These are phyloP conservation scores for Anas platyrhynchos DNA, from an alignment of 2,113 vertebrate species.

Conservation along the genomic window DNA sequence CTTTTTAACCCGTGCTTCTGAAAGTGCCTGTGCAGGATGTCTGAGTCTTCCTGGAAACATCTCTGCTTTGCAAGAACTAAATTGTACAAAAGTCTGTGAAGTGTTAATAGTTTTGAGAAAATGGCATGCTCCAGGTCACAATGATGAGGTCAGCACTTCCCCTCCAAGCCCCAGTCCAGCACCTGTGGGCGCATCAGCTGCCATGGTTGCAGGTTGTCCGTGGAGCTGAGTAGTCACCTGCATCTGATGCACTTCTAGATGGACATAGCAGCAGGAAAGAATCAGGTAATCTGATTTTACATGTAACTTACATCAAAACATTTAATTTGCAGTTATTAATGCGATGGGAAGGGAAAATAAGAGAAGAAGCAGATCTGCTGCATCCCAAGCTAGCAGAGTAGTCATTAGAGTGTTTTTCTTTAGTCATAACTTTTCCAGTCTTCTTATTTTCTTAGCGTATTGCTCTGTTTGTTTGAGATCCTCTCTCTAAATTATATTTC, in stretches of 20 bases:
- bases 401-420: not conserved
- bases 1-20: accelerated
- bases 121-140: accelerated
- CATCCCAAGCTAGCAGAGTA: not conserved
- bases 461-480: not conserved
- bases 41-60: not conserved
- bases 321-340: not conserved
- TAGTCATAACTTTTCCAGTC: not conserved
- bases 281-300: not conserved
- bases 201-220: accelerated
- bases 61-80: not conserved
- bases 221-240: not conserved
- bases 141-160: not conserved
- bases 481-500: not conserved
- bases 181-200: not conserved
- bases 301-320: not conserved
- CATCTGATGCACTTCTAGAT: not conserved
- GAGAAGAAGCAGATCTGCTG: not conserved
- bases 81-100: not conserved
- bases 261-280: not conserved
- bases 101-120: not conserved
- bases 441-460: not conserved
- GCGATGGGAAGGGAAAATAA: not conserved
- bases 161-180: not conserved
- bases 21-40: not conserved